Base-by-base conservation (phyloP, 1,140 invertebrate species). In the Euschistus heros region DNA sequence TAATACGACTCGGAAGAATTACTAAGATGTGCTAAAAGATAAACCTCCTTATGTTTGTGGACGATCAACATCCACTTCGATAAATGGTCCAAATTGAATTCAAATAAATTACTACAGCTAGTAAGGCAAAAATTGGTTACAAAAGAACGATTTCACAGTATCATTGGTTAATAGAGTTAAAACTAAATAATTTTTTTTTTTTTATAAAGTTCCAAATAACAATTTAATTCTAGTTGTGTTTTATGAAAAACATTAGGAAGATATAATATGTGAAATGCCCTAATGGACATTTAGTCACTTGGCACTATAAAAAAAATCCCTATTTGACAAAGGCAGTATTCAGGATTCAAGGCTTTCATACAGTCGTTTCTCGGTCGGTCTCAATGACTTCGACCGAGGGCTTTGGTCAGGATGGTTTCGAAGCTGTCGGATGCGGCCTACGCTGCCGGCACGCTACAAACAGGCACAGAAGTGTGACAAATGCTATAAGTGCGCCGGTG, bases 341-440 rank as follows among this genome's bases (percentile, higher is more conserved):
- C 15, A 52, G 44, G n/a, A 15, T 26, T 17, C 59, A 61, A 55
- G 47, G 64, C 52, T 52, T 22, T 67, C 42, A 91, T 79, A 91
- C 89, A 68, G 88, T 91, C 71, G 88, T 91, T 78, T 91, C 88
- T 74, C 88, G 84, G 79, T 92, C 89, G 75, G 91, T 87, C 78
- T 90, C 87, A 73, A 91, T 91, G 74, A 88, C 91, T 74, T 92
- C 89, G 80, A 92, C 88, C 80, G 86, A 88, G 77, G 87, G 86
- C 76, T 86, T 84, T 74, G 89, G 87, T 84, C 89, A 90, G 84
- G 88, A 91, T 73, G 78, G 76, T 15, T 75, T 75, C 4, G 73
- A 69, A 1, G 72, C 72, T 61, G 72, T 72, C 1, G 80, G 79
- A 68, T 18, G 80, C 78, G 13, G 80, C 76, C 70, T 77, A 78